These are phyloP conservation scores for Lepidurus couesii DNA, from an alignment of 1,140 invertebrate species.

Conservation along the genomic window DNA sequence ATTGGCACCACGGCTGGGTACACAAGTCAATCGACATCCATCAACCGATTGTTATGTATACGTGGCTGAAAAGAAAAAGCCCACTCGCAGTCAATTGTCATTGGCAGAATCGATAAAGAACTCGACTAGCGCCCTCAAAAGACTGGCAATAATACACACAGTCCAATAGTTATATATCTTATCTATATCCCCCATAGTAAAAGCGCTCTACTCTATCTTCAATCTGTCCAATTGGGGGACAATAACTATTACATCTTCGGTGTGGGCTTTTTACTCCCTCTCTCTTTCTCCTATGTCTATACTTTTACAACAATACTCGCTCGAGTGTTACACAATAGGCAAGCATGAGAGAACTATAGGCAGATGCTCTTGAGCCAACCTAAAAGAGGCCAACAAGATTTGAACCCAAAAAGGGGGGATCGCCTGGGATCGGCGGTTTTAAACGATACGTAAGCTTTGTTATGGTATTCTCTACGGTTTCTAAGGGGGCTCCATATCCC, in stretches of 20 bases:
- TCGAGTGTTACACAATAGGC: conserved; percentile 4
- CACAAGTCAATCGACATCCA: neutral
- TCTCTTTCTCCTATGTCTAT: neutral
- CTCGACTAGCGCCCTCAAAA: neutral
- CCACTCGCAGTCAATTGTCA: conserved; percentile 14
- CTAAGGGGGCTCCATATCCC: neutral
- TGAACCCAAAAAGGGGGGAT: neutral
- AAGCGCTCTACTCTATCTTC: conserved; percentile 11
- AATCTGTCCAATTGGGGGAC: conserved; percentile 12
- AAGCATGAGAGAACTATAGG: neutral
- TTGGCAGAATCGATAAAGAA: conserved; percentile 14
- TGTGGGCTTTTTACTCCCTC: neutral
- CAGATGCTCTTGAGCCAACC: neutral
- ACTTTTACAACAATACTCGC: neutral
- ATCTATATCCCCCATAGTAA: neutral
- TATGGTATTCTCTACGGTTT: neutral
- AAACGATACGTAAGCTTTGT: conserved; percentile 9
- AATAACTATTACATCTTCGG: conserved; percentile 16
- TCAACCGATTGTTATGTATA: neutral
- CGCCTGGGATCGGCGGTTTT: neutral
- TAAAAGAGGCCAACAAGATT: conserved; percentile 1
- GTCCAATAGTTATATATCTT: neutral
- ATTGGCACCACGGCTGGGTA: neutral
- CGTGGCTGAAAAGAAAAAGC: neutral
- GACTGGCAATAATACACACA: neutral